Evolutionary conservation across 1,140 invertebrate species (phyloP).

Genomic region (Tyrophagus putrescentiae): DNA sequence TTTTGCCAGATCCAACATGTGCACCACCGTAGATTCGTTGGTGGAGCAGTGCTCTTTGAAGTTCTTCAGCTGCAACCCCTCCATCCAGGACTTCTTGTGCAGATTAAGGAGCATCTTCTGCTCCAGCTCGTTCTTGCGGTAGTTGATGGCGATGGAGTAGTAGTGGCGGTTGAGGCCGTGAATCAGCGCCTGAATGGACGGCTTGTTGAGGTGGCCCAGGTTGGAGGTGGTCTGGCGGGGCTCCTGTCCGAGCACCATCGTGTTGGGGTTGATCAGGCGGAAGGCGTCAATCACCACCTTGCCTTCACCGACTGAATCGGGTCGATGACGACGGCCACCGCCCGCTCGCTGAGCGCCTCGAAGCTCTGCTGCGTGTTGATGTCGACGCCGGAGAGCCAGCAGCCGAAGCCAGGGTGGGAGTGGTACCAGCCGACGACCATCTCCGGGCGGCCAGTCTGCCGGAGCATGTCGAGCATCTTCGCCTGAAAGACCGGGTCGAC

Average conservation of each 20-base stretch:
- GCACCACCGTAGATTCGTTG: slow-evolving; percentile 70
- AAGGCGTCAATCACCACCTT: slow-evolving; percentile 86
- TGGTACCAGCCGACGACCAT: slow-evolving; percentile 99
- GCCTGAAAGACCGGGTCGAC: slow-evolving; percentile 99
- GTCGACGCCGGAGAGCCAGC: slow-evolving; percentile 97
- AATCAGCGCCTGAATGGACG: slow-evolving; percentile 95
- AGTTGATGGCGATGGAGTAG: slow-evolving; percentile 99
- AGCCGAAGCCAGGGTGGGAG: slow-evolving; percentile 98
- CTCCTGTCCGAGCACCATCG: slow-evolving; percentile 97
- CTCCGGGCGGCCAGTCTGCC: slow-evolving; percentile 92
- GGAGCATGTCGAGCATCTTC: slow-evolving; percentile 99
- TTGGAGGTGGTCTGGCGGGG: slow-evolving; percentile 97
- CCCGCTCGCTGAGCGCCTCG: slow-evolving; percentile 91
- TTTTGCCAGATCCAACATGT: slow-evolving; percentile 94
- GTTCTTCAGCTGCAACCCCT: slow-evolving; percentile 83
- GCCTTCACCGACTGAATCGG: slow-evolving; percentile 98
- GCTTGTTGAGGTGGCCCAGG: slow-evolving; percentile 94
- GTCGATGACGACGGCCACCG: slow-evolving; percentile 97
- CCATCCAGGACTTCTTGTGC: slow-evolving; percentile 99
- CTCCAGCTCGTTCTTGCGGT: slow-evolving; percentile 95
- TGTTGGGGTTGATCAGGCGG: slow-evolving; percentile 94
- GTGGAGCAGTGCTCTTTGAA: slow-evolving; percentile 83
- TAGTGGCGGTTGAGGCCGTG: slow-evolving; percentile 98
- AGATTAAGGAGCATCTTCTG: slow-evolving; percentile 97
- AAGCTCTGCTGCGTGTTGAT: slow-evolving; percentile 99